Base-by-base conservation (phyloP, 2,113 vertebrate genomes). In the Tricholaema leucomelas region DNA sequence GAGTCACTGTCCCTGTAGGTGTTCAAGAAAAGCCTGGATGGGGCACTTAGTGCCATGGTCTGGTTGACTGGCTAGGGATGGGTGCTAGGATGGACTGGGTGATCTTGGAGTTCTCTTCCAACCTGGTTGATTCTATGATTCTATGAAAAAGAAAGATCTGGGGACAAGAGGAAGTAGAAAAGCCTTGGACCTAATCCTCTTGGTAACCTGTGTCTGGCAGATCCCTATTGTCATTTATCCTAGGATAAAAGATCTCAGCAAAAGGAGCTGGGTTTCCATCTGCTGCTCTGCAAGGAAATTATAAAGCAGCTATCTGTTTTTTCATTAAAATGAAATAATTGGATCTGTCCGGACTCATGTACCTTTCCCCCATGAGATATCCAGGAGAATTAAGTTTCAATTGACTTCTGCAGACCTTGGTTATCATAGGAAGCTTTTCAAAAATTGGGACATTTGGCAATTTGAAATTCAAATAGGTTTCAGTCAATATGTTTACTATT, bases 401-500 rank as follows among this genome's bases (percentile, higher is more conserved):
- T 96, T 97, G 95, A 96, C 96, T 95, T 96, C n/a, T 70, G 87
- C 60, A 96, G 93, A 92, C 91, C 94, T 94, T 85, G 87, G 91
- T 94, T 95, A 94, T 94, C 92, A 94, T 64, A 96, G 85, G 92
- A 95, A 95, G 96, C 92, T 95, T 96, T 97, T 94, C 83, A 94
- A 95, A 95, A 96, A 95, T 91, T 77, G 65, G 94, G 94, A 89
- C 92, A 75, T 95, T 95, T 92, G 91, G 89, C 87, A 87, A 96
- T 96, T 95, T 96, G 94, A 96, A 97, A 96, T 96, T 96, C 94
- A 96, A 96, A 96, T 96, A 71, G 60, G 65, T 67, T 91, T 87
- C 85, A 93, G 92, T 97, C 95, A 94, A 96, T 97, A 96, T 94
- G 95, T 96, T 96, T 96, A 94, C 96, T 91, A 82, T 94, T 94